Evolutionary conservation across 2,888 invertebrate species (phyloP), one percentile per base, ranked within the genome.

Genomic region (Philonicus albiceps): DNA sequence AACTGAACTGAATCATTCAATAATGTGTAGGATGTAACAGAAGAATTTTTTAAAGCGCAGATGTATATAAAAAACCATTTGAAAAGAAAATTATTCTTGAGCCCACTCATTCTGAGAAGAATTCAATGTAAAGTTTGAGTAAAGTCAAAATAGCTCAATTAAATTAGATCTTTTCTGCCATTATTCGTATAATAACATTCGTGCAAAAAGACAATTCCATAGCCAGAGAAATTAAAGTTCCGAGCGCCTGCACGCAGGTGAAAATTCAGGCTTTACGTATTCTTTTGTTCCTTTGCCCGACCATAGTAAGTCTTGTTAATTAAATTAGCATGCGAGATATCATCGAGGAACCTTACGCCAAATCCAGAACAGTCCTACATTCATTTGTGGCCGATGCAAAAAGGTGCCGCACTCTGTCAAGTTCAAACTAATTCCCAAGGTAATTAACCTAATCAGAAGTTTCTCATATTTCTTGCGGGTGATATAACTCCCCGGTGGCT

Each of bases 381-480:
- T 49, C 64, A 11, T 11, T 64, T 27, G 64, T 64, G 64, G 22
- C 64, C 27, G 27, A 64, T 27, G 27, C 11, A 64, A 64, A 64
- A 64, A 74, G 74, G 74, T n/a, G 74, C 37, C 74, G 13, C 22
- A 22, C 49, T 53, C n/a, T 64, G 64, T 73, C 40, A 73, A 84
- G 30, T 84, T 30, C 30, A 84, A 84, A 84, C 84, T 84, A 84
- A 73, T 73, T 81, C 73, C 73, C 37, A n/a, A 43, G 27, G 40
- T 43, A 43, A 49, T 84, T 84, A 84, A 84, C 73, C 64, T 49
- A 84, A 84, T 84, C 73, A 84, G 73, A 73, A 84, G 84, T 84
- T 84, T 34, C 84, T 73, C 73, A 73, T 84, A 73, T 73, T 84
- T 73, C 19, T 73, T 27, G 40, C 13, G 27, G 64, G 64, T 19